phyloP scores from a whole-genome alignment of 1,140 invertebrate species.

The Drosophila nikananu region DNA sequence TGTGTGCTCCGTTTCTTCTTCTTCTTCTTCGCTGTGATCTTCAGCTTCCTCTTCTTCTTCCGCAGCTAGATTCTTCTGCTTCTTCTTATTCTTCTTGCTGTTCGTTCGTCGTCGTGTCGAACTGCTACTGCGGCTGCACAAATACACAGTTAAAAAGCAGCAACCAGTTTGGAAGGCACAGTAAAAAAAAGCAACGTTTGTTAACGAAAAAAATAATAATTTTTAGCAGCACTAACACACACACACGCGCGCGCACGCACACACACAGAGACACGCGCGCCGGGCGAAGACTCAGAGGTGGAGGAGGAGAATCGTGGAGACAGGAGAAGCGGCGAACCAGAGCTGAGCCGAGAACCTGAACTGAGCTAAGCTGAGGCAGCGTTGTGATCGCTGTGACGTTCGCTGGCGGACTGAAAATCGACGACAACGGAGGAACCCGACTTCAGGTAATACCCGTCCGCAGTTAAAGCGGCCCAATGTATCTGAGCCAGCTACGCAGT shows the following conservation, averaged over 20 bases:
- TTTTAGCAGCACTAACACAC: constrained; percentile 64
- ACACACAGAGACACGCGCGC: constrained; percentile 22
- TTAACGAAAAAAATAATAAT: constrained; percentile 66
- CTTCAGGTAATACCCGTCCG: constrained; percentile 55
- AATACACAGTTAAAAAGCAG: constrained; percentile 45
- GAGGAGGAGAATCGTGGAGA: constrained; percentile 9
- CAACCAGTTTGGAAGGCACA: constrained; percentile 73
- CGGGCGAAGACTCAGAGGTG: constrained; percentile 30
- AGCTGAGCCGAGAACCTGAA: constrained; percentile 20
- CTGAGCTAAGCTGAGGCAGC: constrained; percentile 24
- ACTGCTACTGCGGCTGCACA: constrained; percentile 55
- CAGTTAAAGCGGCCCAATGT: constrained; percentile 10
- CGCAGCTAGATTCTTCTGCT: constrained; percentile 49
- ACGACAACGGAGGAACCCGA: constrained; percentile 19
- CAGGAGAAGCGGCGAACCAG: constrained; percentile 8
- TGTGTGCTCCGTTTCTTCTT: constrained; percentile 41
- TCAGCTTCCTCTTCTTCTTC: constrained; percentile 28
- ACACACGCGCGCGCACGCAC: constrained; percentile 24
- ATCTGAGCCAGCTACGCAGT: constrained; percentile 14
- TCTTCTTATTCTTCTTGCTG: constrained; percentile 24
- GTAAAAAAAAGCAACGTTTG: constrained; percentile 72
- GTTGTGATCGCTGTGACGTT: constrained; percentile 72
- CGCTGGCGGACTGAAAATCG: constrained; percentile 62
- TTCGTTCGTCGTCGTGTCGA: constrained; percentile 33
- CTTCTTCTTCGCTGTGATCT: constrained; percentile 30